phyloP scores from a whole-genome alignment of 2,888 invertebrate genomes.

The Muschampia plurimacula region DNA sequence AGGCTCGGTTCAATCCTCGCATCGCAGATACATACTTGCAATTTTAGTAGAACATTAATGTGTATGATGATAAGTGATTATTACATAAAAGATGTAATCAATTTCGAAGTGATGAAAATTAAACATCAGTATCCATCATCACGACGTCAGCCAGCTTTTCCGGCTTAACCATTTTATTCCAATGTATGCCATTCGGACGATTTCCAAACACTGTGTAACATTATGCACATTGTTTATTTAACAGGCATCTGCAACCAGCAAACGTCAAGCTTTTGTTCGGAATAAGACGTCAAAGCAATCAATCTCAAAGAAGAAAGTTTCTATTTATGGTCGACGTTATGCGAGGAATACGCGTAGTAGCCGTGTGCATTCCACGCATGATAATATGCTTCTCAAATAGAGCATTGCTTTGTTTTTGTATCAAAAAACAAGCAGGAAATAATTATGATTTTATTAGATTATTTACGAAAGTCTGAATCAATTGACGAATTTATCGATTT shows the following conservation, averaged over 20 bases:
- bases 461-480: background rate
- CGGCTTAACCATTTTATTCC: background rate
- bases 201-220: constrained; percentile 11
- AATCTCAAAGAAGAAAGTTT: constrained; percentile 33
- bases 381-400: constrained; percentile 29
- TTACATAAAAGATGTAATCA: background rate
- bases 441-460: background rate
- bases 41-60: background rate
- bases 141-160: background rate
- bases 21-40: too few species aligned
- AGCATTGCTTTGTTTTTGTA: constrained; percentile 20
- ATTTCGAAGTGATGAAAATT: background rate
- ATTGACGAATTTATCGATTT: too few species aligned
- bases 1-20: too few species aligned
- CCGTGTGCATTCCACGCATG: constrained; percentile 25
- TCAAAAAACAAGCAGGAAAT: background rate
- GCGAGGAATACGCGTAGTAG: constrained; percentile 20
- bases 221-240: constrained; percentile 14
- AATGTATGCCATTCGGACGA: background rate
- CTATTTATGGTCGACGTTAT: constrained; percentile 27
- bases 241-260: constrained; percentile 14
- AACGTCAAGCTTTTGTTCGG: constrained; percentile 17
- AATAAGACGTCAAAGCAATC: constrained; percentile 32
- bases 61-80: background rate
- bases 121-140: constrained; percentile 4